Conservation (phyloP, 1,140 invertebrate genomes). For the Andrena cerasifolii region DNA sequence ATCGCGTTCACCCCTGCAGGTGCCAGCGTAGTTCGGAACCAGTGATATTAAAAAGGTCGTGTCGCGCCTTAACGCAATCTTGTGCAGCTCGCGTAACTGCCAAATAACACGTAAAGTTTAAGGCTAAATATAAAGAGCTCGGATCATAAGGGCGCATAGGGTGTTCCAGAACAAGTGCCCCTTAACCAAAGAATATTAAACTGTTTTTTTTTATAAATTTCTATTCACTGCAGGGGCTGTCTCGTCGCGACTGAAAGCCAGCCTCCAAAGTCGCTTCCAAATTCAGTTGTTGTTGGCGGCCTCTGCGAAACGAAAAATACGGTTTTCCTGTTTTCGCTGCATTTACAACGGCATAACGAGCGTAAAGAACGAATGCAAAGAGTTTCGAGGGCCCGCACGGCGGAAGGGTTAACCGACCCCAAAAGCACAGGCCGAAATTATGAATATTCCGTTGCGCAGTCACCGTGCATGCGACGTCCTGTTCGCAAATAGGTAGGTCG, state of each 20-base stretch:
- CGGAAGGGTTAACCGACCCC: slow-evolving; percentile 31
- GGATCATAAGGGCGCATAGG: background rate
- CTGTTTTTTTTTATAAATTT: too few relatives aligned
- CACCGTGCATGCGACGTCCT: slow-evolving; percentile 39
- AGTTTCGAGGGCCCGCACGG: background rate
- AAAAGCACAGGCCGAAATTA: slow-evolving; percentile 14
- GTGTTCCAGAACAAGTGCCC: background rate
- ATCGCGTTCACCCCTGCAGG: background rate
- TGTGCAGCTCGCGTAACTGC: slow-evolving; percentile 7
- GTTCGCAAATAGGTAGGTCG: slow-evolving; percentile 38
- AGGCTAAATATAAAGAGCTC: slow-evolving; percentile 3
- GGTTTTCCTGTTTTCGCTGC: background rate
- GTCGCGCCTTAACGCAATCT: background rate
- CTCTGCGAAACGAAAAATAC: background rate
- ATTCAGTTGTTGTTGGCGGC: too few relatives aligned
- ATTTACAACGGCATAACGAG: background rate
- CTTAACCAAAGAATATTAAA: too few relatives aligned
- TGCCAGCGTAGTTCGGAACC: background rate
- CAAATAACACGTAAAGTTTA: slow-evolving; percentile 24
- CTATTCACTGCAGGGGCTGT: too few relatives aligned
- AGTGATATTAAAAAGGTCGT: slow-evolving; percentile 19
- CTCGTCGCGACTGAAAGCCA: too few relatives aligned
- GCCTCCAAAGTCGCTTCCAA: too few relatives aligned
- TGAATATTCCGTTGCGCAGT: slow-evolving; percentile 55
- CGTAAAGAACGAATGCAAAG: background rate